Evolutionary conservation across 2,888 invertebrate genomes (phyloP).

Genomic region (Mimumesa dahlbomi): DNA sequence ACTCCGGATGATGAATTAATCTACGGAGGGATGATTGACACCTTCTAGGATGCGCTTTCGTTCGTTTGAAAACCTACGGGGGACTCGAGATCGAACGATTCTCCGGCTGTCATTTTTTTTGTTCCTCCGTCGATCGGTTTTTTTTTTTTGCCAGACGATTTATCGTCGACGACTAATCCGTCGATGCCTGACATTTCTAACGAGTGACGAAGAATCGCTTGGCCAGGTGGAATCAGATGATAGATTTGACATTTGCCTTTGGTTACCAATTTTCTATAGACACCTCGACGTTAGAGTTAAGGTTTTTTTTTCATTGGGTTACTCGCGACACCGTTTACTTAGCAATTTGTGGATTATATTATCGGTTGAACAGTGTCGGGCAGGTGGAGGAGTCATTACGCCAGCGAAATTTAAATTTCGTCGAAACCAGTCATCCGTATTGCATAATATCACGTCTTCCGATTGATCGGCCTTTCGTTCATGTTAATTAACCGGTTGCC

Average conservation of each 20-base stretch:
- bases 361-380: too few species aligned
- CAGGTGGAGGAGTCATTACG: too few species aligned
- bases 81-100: not conserved
- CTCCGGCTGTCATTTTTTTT: not conserved
- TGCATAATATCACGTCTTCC: not conserved
- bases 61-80: too few species aligned
- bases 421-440: too few species aligned
- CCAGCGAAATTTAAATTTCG: too few species aligned
- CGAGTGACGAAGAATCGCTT: constrained; percentile 32
- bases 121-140: not conserved
- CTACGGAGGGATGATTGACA: too few species aligned
- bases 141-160: constrained; percentile 8
- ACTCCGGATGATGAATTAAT: too few species aligned
- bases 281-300: too few species aligned
- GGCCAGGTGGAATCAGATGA: constrained; percentile 29
- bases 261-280: constrained; percentile 24
- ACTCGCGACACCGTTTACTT: too few species aligned
- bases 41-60: too few species aligned
- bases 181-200: constrained; percentile 48
- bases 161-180: constrained; percentile 23
- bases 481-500: not conserved
- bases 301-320: too few species aligned
- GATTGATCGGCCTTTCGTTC: not conserved
- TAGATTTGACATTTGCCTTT: constrained; percentile 35
- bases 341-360: too few species aligned